phyloP scores from a whole-genome alignment of 2,888 invertebrate genomes.

The Hypomecis atomaria region DNA sequence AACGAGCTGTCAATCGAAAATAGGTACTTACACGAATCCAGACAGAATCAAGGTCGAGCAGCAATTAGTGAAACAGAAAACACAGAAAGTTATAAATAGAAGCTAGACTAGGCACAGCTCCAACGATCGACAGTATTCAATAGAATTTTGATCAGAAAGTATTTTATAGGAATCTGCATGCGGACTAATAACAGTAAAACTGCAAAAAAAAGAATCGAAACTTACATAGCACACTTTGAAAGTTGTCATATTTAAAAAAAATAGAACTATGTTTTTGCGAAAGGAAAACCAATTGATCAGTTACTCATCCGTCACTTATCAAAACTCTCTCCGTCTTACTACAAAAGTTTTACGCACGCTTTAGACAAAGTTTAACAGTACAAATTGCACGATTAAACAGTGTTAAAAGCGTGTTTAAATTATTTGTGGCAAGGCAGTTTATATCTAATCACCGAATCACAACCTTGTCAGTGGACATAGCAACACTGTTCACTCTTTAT shows the following conservation, averaged over 20 bases:
- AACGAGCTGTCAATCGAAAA: conserved; percentile 26
- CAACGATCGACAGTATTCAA: conserved; percentile 8
- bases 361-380: no score
- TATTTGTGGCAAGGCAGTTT: no score
- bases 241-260: no score
- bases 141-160: conserved; percentile 1
- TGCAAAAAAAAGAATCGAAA: no score
- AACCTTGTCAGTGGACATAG: not conserved
- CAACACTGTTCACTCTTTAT: conserved; percentile 1
- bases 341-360: no score
- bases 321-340: no score
- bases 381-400: no score
- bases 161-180: not conserved
- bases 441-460: not conserved
- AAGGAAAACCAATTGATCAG: no score
- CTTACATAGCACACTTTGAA: no score
- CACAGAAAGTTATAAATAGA: conserved; percentile 24
- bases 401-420: no score
- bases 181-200: no score
- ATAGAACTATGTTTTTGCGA: no score
- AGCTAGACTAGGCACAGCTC: conserved; percentile 19
- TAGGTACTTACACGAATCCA: conserved; percentile 17
- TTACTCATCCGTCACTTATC: not conserved
- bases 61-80: conserved; percentile 24
- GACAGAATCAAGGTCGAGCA: conserved; percentile 19